Evolutionary conservation across 2,113 vertebrate genomes (phyloP).

Genomic region (Pseudopipra pipra): DNA sequence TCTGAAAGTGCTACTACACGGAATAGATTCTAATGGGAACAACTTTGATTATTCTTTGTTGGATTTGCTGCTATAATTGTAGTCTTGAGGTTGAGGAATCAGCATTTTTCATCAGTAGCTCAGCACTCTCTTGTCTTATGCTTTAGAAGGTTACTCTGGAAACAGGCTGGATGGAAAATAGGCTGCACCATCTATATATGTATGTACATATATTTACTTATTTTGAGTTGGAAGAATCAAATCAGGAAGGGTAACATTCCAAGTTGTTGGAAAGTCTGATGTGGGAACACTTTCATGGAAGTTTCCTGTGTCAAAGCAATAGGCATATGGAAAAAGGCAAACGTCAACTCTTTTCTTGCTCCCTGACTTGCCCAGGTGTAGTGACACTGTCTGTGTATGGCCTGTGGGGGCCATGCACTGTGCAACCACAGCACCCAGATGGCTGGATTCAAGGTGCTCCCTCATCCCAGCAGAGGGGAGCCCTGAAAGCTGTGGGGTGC

Average conservation of each 20-base stretch:
- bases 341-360: not conserved
- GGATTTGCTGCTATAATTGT: not conserved
- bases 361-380: not conserved
- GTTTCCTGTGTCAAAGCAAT: not conserved
- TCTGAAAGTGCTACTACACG: not conserved
- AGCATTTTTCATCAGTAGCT: not conserved
- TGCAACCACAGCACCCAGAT: not conserved
- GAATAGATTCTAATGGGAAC: not conserved
- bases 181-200: not conserved
- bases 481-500: not conserved
- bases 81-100: not conserved
- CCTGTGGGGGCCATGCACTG: accelerated
- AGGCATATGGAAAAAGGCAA: not conserved
- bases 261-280: not conserved
- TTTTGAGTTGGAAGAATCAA: not conserved
- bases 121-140: not conserved
- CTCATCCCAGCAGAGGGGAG: not conserved
- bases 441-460: not conserved
- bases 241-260: not conserved
- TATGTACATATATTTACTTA: not conserved
- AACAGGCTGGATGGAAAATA: not conserved
- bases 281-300: not conserved
- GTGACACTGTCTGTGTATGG: not conserved
- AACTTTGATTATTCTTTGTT: not conserved
- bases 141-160: slow-evolving; percentile 28